phyloP scores from a whole-genome alignment of 2,113 vertebrate genomes.

The Athene cunicularia region DNA sequence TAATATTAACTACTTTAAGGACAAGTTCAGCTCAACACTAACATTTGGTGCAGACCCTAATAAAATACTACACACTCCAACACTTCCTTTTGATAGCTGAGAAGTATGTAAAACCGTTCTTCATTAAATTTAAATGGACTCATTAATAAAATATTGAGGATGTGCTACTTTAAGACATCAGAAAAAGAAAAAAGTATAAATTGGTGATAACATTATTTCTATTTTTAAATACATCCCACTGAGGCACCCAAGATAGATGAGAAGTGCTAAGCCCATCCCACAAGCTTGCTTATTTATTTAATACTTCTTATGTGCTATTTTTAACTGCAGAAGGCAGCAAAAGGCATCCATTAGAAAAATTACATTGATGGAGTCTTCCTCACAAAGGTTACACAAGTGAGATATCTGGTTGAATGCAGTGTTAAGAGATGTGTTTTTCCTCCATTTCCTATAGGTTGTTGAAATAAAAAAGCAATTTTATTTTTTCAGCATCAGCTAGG shows the following conservation, averaged over 20 bases:
- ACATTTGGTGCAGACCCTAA: neutral
- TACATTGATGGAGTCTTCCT: neutral
- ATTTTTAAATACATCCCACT: conserved; percentile 62
- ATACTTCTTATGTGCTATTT: conserved; percentile 29
- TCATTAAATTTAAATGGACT: conserved; percentile 19
- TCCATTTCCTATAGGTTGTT: neutral
- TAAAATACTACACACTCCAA: neutral
- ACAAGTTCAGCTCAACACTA: neutral
- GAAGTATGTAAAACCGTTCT: neutral
- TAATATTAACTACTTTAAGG: neutral
- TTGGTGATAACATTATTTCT: conserved; percentile 48
- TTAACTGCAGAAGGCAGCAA: conserved; percentile 35
- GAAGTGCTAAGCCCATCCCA: conserved; percentile 62
- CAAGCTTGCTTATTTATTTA: conserved; percentile 68
- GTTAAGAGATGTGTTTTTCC: neutral
- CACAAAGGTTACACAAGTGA: neutral
- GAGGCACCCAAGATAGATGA: conserved; percentile 64
- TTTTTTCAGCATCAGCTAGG: conserved; percentile 23
- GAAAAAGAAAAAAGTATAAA: neutral
- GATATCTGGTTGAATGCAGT: neutral
- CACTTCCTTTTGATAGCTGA: neutral
- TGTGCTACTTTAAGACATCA: conserved; percentile 47
- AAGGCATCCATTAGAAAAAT: conserved; percentile 47
- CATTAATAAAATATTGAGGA: conserved; percentile 57
- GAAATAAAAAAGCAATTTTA: neutral